Evolutionary conservation across 2,113 vertebrate genomes (phyloP), one percentile per base, ranked within the genome.

Genomic region (Nanorana parkeri): DNA sequence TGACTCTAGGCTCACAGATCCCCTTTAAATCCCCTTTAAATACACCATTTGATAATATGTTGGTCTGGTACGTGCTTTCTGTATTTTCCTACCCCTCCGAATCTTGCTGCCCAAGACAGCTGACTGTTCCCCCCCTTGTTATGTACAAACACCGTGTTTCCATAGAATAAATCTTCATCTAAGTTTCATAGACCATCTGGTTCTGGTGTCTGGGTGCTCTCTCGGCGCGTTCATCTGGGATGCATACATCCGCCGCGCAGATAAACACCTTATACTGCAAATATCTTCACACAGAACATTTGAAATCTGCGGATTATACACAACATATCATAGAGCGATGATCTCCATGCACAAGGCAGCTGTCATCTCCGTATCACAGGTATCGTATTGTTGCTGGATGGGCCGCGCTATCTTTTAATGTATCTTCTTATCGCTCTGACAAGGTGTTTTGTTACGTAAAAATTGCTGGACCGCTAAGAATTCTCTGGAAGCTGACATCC

Each of bases 181-280:
- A 47, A 47, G 2, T 47, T 47, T 47, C 41, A 47, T 47, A 47
- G 41, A 47, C 41, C 41, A 47, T 47, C 41, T 47, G 41, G 41
- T 47, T 47, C 1, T 15, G 41, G 41, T 47, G 41, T 47, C 41
- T 47, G 41, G 41, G 10, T 11, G 41, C 41, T 47, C 41, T 47
- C 41, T 47, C 10, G 41, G 41, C 10, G 41, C 41, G 8, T 3
- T 47, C 41, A 13, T 15, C 41, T 47, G 41, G 41, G 41, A 47
- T 1, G 11, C 41, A 2, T 5, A 36, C 32, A 36, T 36, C 32
- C 32, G 32, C 32, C 32, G 32, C 20, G 23, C 41, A 55, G 41
- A 78, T 78, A 67, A 67, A 78, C 65, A 56, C 77, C 66, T 58
- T 16, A 68, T 65, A 79, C 68, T 56, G 65, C 63, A 79, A 79